phyloP scores from a whole-genome alignment of 2,888 invertebrate genomes.

The Helicoverpa assulta region DNA sequence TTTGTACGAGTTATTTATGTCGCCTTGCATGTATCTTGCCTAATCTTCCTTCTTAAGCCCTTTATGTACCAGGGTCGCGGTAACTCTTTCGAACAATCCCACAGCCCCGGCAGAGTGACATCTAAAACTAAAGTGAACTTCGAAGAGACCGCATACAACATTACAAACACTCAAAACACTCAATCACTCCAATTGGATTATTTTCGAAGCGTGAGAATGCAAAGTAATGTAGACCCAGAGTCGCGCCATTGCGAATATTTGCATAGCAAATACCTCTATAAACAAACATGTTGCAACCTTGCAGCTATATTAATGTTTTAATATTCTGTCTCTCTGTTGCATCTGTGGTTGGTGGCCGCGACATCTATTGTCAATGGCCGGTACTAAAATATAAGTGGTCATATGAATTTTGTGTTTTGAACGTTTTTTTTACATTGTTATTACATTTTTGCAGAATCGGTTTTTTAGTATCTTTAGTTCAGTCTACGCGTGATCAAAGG shows the following conservation, averaged over 20 bases:
- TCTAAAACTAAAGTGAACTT: background rate
- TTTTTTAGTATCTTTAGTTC: too few relatives aligned
- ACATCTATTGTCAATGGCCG: constrained; percentile 40
- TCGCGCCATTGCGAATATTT: constrained; percentile 36
- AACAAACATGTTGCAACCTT: constrained; percentile 17
- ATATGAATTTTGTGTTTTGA: constrained; percentile 18
- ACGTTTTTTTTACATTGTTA: too few relatives aligned
- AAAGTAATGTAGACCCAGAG: constrained; percentile 26
- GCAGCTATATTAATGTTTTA: constrained; percentile 60
- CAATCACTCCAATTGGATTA: background rate
- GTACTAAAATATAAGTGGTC: constrained; percentile 47
- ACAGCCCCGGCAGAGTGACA: background rate
- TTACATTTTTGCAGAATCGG: too few relatives aligned
- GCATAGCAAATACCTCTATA: constrained; percentile 54
- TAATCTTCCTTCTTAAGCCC: too few relatives aligned
- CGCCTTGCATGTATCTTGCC: too few relatives aligned
- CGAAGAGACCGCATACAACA: too few relatives aligned
- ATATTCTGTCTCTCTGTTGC: constrained; percentile 52
- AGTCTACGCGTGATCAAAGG: too few relatives aligned
- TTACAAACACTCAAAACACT: too few relatives aligned
- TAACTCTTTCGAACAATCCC: too few relatives aligned
- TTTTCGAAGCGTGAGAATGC: constrained; percentile 4
- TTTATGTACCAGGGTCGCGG: too few relatives aligned
- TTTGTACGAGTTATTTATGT: too few relatives aligned
- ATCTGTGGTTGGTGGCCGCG: constrained; percentile 52